Conservation (phyloP, 2,888 invertebrate genomes). For the Chromoteleia sp. region DNA sequence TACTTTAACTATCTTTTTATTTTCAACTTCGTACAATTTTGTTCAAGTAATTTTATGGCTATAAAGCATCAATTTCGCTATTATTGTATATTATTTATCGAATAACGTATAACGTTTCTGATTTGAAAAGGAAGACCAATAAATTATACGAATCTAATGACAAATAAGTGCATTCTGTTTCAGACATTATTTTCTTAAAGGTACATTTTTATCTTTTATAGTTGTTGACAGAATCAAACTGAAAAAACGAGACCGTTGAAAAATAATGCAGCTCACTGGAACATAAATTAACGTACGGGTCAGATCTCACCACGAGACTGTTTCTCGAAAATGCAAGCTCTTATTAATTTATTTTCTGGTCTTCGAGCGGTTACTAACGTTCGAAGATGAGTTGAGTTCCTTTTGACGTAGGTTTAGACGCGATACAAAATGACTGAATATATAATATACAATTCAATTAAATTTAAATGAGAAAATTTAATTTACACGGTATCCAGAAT, state of each 20-base stretch:
- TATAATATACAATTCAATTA: too few species aligned
- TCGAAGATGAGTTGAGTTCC: slow-evolving; percentile 11
- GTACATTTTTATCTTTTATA: slow-evolving; percentile 11
- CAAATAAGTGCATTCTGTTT: not conserved
- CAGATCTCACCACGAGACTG: slow-evolving; percentile 34
- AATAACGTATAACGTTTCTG: too few species aligned
- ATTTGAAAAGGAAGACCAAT: too few species aligned
- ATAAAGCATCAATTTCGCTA: not conserved
- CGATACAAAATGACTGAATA: not conserved
- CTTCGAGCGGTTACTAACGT: slow-evolving; percentile 20
- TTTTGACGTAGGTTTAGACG: slow-evolving; percentile 15
- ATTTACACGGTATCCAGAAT: too few species aligned
- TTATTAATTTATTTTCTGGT: slow-evolving; percentile 48
- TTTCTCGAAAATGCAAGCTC: slow-evolving; percentile 34
- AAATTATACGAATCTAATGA: not conserved
- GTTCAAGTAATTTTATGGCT: not conserved
- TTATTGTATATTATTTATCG: too few species aligned
- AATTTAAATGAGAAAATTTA: too few species aligned
- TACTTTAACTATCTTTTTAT: not conserved
- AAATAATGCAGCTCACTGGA: slow-evolving; percentile 33
- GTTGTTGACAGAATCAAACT: slow-evolving; percentile 14
- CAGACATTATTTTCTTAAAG: slow-evolving; percentile 18
- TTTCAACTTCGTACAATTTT: not conserved
- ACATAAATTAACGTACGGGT: slow-evolving; percentile 41
- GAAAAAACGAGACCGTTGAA: slow-evolving; percentile 23